Conservation (phyloP, 2,113 vertebrate species). For the Oplegnathus fasciatus region DNA sequence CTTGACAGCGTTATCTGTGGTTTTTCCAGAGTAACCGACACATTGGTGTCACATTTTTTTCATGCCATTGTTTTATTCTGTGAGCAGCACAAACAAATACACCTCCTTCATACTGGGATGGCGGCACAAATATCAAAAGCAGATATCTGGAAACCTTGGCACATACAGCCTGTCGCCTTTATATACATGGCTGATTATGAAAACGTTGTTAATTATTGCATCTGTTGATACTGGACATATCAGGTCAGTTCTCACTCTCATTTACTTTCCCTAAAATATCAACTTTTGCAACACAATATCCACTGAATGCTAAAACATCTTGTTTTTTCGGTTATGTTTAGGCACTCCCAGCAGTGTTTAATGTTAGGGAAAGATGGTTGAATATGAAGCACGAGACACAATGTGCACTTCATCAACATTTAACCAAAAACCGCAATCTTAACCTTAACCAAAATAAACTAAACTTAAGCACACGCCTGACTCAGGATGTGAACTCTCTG, state of each 20-base stretch:
- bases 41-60: background rate
- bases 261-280: background rate
- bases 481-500: background rate
- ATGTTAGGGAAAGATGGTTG: background rate
- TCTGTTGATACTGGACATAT: background rate
- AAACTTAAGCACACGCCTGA: background rate
- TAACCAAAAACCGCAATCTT: background rate
- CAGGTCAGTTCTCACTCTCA: background rate
- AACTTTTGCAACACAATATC: background rate
- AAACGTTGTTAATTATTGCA: background rate
- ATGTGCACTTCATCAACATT: background rate
- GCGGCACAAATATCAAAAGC: background rate
- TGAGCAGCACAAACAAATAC: background rate
- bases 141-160: background rate
- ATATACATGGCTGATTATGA: too few species aligned
- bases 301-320: too few species aligned
- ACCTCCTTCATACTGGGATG: background rate
- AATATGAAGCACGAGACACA: background rate
- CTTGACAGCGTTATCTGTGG: too few species aligned
- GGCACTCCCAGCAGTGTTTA: background rate
- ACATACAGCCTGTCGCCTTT: too few species aligned
- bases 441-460: too few species aligned
- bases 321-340: too few species aligned
- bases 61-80: too few species aligned
- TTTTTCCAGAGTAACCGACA: background rate